Base-by-base conservation (phyloP, 2,888 invertebrate species). In the Hirtodrosophila trivittata region DNA sequence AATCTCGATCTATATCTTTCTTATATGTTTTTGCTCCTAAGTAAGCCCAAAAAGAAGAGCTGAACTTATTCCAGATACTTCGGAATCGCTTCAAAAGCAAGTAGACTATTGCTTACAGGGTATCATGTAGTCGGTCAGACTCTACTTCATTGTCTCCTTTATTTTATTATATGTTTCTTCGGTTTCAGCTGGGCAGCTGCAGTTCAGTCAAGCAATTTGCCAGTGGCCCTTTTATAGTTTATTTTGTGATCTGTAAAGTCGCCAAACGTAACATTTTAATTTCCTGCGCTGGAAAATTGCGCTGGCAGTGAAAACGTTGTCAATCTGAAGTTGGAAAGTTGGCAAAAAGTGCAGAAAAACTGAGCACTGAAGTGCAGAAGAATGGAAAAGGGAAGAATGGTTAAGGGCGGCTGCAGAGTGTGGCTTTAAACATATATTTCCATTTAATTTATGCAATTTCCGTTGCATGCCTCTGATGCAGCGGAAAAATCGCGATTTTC, bases 381-480 rank as follows among this genome's bases (percentile, higher is more conserved):
- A 13, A 12, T 18, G 33, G 6, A 16, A 25, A 7, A 6, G 1
- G 4, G 41, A 16, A n/a, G 26, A 33, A 1, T 32, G 18, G n/a
- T 14, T 39, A 25, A 32, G 9, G 7, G 8, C 8, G 5, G 13
- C 7, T 7, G 1, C 4, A 3, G 28, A 32, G 35, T 49, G 38
- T 35, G 52, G 13, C 28, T 46, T 58, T 28, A 59, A 50, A 54
- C 42, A 59, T 28, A 28, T 45, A 59, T 66, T 70, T 42, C 25
- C 47, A 58, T 67, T 77, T 63, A 57, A 63, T 75, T 82, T 64
- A 39, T 26, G 32, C 51, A 42, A 64, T 60, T 60, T 57, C 42
- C 58, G 46, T 12, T 8, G 1, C 10, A 26, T 38, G 25, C 13
- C 10, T 12, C 25, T 68, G 12, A 1, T 39, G 51, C 54, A 55